Evolutionary conservation across 2,888 invertebrate species (phyloP), one percentile per base, ranked within the genome.

Genomic region (Parapristionchus giblindavisi): DNA sequence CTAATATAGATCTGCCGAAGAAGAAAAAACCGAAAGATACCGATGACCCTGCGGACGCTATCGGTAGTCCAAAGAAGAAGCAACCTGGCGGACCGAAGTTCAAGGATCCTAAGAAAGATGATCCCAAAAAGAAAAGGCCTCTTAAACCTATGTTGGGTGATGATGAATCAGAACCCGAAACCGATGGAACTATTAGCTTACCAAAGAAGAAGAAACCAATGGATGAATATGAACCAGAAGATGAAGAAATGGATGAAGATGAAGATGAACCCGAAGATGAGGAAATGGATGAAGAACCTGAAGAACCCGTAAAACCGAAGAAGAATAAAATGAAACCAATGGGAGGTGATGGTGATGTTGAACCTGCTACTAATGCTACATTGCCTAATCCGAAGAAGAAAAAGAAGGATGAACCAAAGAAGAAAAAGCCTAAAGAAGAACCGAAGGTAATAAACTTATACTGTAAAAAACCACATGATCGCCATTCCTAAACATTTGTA

Each of bases 141-240:
- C 38, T 48, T 2, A 71, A 56, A 27, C 71, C 54, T 2, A 71
- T 56, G 27, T 17, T 34, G 21, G 54, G 40, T 27, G 71, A 71
- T 51, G 51, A 68, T 38, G 71, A 71, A 71, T 56, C 71, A 24
- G 71, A 71, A 27, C 71, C 71, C 2, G 71, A 71, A 24, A 56
- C 68, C 11, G 52, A 68, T 29, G 71, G 38, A 36, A 71, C 71
- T 0, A 36, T 52, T 24, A 34, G 51, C 3, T 56, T 56, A 24
- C 56, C 70, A 2, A 70, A 70, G 38, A 70, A 70, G 48, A 58
- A 58, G 29, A 63, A 32, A 34, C 34, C 34, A 52, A 48, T 21
- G 68, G 68, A 68, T n/a, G 68, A 68, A 51, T 34, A 24, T 17
- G 68, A 68, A 48, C 68, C 68, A 29, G 68, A 68, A n/a, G 68